Conservation (phyloP, 1,140 invertebrate species). For the Arion vulgaris region DNA sequence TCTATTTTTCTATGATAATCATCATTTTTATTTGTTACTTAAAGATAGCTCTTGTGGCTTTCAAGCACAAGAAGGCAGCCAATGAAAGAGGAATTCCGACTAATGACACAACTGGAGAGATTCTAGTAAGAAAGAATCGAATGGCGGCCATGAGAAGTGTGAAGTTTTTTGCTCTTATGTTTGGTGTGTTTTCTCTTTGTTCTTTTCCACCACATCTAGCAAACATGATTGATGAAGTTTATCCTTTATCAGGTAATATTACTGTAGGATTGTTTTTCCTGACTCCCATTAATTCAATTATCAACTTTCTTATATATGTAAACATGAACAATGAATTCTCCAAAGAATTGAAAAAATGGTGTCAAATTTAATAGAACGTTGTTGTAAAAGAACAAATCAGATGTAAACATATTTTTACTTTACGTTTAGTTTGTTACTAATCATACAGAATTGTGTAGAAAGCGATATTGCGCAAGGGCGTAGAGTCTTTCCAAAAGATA, state of each 20-base stretch:
- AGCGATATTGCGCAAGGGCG: too few relatives aligned
- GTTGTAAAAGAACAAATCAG: too few relatives aligned
- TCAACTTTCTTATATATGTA: neutral
- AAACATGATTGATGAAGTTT: neutral
- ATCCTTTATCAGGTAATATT: neutral
- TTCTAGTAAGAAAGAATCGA: neutral
- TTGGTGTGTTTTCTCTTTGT: neutral
- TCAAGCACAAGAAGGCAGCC: neutral
- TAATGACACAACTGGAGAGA: neutral
- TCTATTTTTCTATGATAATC: neutral
- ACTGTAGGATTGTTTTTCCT: neutral
- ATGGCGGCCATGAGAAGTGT: neutral
- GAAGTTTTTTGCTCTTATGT: neutral
- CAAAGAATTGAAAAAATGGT: neutral
- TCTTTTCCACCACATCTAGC: neutral
- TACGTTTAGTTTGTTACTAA: too few relatives aligned
- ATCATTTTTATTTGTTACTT: neutral
- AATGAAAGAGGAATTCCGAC: neutral
- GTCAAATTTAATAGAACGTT: neutral
- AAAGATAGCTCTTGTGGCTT: neutral
- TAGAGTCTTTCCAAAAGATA: too few relatives aligned
- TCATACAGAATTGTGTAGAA: too few relatives aligned
- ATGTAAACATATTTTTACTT: too few relatives aligned
- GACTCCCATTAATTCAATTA: neutral
- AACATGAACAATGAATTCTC: neutral